Conservation (phyloP, 1,140 invertebrate genomes). For the Eriosoma lanigerum region DNA sequence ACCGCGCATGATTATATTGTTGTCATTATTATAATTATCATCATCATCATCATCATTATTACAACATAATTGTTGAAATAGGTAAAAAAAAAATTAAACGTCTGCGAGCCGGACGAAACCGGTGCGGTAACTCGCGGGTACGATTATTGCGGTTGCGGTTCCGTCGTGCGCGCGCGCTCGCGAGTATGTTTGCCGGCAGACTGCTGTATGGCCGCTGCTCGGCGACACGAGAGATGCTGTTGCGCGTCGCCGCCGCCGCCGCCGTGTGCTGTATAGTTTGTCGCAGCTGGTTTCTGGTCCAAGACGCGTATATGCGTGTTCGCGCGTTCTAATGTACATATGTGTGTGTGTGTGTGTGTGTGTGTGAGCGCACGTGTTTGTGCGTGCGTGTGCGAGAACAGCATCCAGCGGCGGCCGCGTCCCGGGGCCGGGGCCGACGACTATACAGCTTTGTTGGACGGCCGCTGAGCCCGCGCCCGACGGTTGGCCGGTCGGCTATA, state of each 20-base stretch:
- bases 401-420: conserved; percentile 39
- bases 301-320: too few species aligned
- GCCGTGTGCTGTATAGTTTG: too few species aligned
- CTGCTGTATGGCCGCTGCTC: conserved; percentile 15
- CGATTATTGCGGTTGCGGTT: not conserved
- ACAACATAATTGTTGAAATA: too few species aligned
- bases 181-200: conserved; percentile 42
- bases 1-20: too few species aligned
- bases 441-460: not conserved
- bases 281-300: conserved; percentile 21
- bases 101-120: not conserved
- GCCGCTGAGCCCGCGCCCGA: too few species aligned
- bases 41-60: too few species aligned
- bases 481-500: not conserved
- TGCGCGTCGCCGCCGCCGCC: not conserved
- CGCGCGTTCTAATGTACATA: not conserved
- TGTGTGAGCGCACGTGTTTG: not conserved
- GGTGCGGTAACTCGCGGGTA: not conserved
- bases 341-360: not conserved
- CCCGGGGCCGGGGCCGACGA: conserved; percentile 30
- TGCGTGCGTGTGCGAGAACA: not conserved
- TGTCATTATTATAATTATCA: too few species aligned
- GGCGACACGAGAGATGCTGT: not conserved
- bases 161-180: conserved; percentile 24
- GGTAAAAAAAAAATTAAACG: too few species aligned